These are phyloP conservation scores for Acleris literana DNA, from an alignment of 2,888 invertebrate genomes.

Conservation along the genomic window DNA sequence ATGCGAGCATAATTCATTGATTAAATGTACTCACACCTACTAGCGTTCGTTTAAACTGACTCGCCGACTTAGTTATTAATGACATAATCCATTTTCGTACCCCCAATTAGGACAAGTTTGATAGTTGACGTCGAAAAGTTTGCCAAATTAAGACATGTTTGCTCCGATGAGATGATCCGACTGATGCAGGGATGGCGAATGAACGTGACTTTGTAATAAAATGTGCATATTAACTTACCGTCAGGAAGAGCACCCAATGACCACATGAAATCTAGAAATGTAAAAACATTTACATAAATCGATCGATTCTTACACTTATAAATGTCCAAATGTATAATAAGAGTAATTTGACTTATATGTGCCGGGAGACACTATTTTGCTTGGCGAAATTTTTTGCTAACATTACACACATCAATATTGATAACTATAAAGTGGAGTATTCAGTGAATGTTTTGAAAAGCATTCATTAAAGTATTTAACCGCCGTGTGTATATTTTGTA, in stretches of 20 bases:
- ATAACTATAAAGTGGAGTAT: slow-evolving; percentile 54
- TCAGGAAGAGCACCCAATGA: slow-evolving; percentile 98
- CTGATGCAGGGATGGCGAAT: slow-evolving; percentile 60
- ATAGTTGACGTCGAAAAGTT: slow-evolving; percentile 34
- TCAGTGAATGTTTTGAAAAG: slow-evolving; percentile 51
- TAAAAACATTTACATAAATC: slow-evolving; percentile 84
- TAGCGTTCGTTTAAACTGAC: slow-evolving; percentile 60
- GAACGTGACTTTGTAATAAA: slow-evolving; percentile 67
- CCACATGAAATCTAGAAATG: slow-evolving; percentile 98
- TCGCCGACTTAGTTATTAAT: slow-evolving; percentile 60
- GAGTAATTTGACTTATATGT: slow-evolving; percentile 60
- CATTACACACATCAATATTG: slow-evolving; percentile 50
- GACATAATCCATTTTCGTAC: slow-evolving; percentile 59
- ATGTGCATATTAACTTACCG: slow-evolving; percentile 88
- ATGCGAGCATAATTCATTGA: slow-evolving; percentile 54
- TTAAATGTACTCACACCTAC: slow-evolving; percentile 59
- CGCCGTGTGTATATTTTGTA: slow-evolving; percentile 51
- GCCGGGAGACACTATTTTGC: slow-evolving; percentile 83
- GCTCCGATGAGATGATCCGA: slow-evolving; percentile 49
- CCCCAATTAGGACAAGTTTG: slow-evolving; percentile 55
- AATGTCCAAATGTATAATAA: slow-evolving; percentile 57
- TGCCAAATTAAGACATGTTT: slow-evolving; percentile 22
- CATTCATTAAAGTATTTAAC: slow-evolving; percentile 18
- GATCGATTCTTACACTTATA: slow-evolving; percentile 78
- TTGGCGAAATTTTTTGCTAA: slow-evolving; percentile 70